Evolutionary conservation across 1,140 invertebrate species (phyloP).

Genomic region (Pteromalus puparum): DNA sequence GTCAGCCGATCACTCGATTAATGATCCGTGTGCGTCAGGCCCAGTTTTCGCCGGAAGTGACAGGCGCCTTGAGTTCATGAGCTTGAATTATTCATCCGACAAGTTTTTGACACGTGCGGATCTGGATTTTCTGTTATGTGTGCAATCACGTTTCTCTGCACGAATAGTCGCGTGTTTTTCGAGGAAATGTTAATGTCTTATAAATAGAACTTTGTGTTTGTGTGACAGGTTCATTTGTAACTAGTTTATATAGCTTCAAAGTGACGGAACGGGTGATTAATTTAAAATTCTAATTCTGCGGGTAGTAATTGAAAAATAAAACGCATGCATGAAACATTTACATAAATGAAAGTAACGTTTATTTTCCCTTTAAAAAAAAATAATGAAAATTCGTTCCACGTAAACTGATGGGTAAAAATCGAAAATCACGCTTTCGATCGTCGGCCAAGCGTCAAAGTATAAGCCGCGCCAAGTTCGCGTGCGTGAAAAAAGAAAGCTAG

Average conservation of each 20-base stretch:
- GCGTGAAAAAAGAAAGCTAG: not conserved
- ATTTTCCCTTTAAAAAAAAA: no score
- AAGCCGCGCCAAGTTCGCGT: not conserved
- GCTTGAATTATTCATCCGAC: not conserved
- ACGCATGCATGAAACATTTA: no score
- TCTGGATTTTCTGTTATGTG: not conserved
- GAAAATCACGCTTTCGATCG: not conserved
- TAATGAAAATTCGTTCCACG: no score
- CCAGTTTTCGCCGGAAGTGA: not conserved
- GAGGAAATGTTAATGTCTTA: not conserved
- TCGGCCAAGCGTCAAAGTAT: not conserved
- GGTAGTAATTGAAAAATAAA: no score
- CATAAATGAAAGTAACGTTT: no score
- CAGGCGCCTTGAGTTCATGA: not conserved
- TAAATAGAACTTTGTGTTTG: not conserved
- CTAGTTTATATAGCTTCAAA: no score
- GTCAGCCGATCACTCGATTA: not conserved
- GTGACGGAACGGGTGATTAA: no score
- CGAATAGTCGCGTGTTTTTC: not conserved
- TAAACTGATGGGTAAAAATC: no score
- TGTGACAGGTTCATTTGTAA: no score
- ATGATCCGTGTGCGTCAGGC: not conserved
- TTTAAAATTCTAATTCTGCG: no score
- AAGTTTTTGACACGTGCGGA: conserved; percentile 2
- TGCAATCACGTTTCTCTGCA: not conserved